phyloP scores from a whole-genome alignment of 1,140 invertebrate genomes.

The Pogonus chalceus region DNA sequence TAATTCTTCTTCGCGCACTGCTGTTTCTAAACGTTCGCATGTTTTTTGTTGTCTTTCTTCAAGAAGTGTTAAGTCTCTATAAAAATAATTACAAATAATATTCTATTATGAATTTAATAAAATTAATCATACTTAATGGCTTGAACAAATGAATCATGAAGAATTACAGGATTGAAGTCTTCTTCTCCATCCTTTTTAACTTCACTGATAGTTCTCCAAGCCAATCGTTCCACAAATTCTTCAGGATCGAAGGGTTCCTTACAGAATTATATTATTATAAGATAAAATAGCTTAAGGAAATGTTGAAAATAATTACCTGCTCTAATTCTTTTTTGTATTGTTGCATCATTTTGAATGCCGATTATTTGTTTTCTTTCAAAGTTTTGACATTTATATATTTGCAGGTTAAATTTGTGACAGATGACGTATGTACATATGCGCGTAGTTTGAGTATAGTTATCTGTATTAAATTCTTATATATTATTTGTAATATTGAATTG shows the following conservation, averaged over 20 bases:
- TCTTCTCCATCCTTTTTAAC: constrained; percentile 54
- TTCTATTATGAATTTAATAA: constrained; percentile 1
- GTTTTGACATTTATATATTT: too few species aligned
- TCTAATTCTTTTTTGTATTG: constrained; percentile 75
- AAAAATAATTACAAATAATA: constrained; percentile 20
- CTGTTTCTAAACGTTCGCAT: constrained; percentile 74
- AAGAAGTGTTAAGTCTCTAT: constrained; percentile 58
- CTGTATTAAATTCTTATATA: too few species aligned
- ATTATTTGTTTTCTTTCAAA: too few species aligned
- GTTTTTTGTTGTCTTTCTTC: constrained; percentile 80
- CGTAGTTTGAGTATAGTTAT: too few species aligned
- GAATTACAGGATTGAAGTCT: constrained; percentile 62
- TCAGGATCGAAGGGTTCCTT: constrained; percentile 93
- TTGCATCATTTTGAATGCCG: constrained; percentile 64
- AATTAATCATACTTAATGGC: constrained; percentile 60
- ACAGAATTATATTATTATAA: constrained; percentile 22
- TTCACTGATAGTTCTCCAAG: constrained; percentile 84
- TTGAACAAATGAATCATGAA: constrained; percentile 86
- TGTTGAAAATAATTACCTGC: constrained; percentile 42
- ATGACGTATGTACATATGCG: too few species aligned
- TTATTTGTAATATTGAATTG: too few species aligned
- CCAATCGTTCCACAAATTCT: constrained; percentile 94
- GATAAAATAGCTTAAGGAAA: constrained; percentile 11
- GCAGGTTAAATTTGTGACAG: too few species aligned
- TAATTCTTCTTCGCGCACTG: constrained; percentile 79